Evolutionary conservation across 64 coral and sea anemone species (phyloP).

Genomic region (Porites australiensis): DNA sequence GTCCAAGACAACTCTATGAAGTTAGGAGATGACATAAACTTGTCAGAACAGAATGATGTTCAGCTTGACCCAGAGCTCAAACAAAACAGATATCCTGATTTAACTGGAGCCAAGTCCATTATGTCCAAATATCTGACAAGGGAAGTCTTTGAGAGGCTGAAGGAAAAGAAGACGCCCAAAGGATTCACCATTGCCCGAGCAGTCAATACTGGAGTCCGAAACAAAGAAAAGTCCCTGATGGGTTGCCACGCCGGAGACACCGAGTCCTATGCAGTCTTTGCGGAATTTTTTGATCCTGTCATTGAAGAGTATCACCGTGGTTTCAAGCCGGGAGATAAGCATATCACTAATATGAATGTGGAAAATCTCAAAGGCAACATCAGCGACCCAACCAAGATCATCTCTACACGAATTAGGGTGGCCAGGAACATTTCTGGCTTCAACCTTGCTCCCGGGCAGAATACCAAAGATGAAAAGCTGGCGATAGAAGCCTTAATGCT

Average conservation of each 20-base stretch:
- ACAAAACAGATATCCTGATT: constrained; percentile 43
- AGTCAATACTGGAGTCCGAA: constrained; percentile 32
- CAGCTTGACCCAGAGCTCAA: constrained; percentile 26
- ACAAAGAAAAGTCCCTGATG: constrained; percentile 49
- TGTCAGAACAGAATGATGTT: constrained; percentile 38
- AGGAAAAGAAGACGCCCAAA: constrained; percentile 31
- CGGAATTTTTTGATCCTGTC: constrained; percentile 59
- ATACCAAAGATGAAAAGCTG: constrained; percentile 56
- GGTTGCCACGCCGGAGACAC: constrained; percentile 64
- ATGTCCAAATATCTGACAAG: constrained; percentile 39
- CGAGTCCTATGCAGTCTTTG: constrained; percentile 59
- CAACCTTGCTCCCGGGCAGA: constrained; percentile 49
- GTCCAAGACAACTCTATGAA: constrained; percentile 54
- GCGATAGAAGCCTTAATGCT: constrained; percentile 57
- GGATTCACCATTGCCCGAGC: constrained; percentile 50
- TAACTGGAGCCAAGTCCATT: constrained; percentile 32
- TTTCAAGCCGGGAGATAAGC: constrained; percentile 32
- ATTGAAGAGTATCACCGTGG: constrained; percentile 64
- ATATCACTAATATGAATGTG: constrained; percentile 57
- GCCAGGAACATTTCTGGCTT: constrained; percentile 59
- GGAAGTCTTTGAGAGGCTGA: constrained; percentile 48
- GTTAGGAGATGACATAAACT: constrained; percentile 43
- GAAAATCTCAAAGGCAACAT: constrained; percentile 39
- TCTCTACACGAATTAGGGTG: constrained; percentile 65
- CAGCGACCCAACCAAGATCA: constrained; percentile 57